These are phyloP conservation scores for Sceloporus tristichus DNA, from an alignment of 2,113 vertebrate species.

Conservation along the genomic window DNA sequence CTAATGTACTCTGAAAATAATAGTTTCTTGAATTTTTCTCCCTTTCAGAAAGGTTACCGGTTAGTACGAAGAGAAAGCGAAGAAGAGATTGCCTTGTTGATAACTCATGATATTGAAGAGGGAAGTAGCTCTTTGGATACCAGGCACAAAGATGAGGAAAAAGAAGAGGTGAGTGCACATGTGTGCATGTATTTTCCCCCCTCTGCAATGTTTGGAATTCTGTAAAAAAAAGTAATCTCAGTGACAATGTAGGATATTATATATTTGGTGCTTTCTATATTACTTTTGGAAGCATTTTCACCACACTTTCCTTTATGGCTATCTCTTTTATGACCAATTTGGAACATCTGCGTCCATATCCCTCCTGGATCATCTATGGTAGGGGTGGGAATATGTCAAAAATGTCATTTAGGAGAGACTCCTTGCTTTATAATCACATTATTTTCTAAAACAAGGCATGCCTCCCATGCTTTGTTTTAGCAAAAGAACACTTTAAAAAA, in stretches of 20 bases:
- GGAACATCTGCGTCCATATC: background rate
- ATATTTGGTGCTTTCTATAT: background rate
- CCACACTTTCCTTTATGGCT: background rate
- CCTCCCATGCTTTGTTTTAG: too few relatives aligned
- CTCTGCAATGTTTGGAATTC: background rate
- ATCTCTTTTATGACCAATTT: background rate
- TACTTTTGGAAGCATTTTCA: background rate
- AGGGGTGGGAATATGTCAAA: too few relatives aligned
- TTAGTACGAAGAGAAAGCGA: constrained; percentile 90
- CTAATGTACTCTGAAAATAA: background rate
- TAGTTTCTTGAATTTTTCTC: background rate
- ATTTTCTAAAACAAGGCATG: too few relatives aligned
- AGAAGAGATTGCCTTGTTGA: constrained; percentile 90
- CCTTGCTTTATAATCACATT: too few relatives aligned
- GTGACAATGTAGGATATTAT: background rate
- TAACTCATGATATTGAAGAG: constrained; percentile 87
- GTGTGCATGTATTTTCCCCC: background rate
- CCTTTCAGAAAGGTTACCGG: constrained; percentile 89
- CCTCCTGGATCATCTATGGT: background rate
- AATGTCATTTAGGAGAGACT: too few relatives aligned
- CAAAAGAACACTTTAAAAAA: too few relatives aligned
- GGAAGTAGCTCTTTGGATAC: constrained; percentile 80
- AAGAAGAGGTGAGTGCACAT: constrained; percentile 81
- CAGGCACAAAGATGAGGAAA: constrained; percentile 75
- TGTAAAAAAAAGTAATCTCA: background rate